A percentile compares a stretch with the other conserved stretches of the same genome.
Evolutionary conservation across 2,888 invertebrate species (phyloP).

Genomic region (Eupithecia inturbata): DNA sequence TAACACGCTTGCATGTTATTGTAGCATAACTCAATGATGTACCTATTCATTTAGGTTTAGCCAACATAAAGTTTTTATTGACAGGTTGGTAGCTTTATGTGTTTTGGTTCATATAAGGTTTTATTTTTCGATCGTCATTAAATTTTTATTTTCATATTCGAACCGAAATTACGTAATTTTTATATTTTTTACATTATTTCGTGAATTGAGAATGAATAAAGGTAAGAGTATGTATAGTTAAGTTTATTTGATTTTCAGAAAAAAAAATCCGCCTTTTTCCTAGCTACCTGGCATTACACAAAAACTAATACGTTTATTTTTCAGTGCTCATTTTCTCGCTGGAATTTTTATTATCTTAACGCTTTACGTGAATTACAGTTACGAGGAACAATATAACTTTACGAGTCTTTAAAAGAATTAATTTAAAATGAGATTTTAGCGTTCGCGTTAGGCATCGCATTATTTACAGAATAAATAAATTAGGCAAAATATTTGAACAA

Average conservation of each 20-base stretch:
- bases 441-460: constrained; percentile 16
- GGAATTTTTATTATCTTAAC: constrained; percentile 76
- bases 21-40: constrained; percentile 38
- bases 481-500: constrained; percentile 54
- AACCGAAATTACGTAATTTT: neutral
- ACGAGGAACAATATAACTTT: constrained; percentile 72
- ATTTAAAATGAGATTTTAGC: constrained; percentile 58
- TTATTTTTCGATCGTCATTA: neutral
- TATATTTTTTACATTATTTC: neutral
- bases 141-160: neutral
- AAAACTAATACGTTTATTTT: constrained; percentile 75
- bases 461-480: constrained; percentile 46
- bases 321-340: constrained; percentile 70
- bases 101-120: neutral
- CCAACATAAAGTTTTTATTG: constrained; percentile 24
- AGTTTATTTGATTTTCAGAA: neutral
- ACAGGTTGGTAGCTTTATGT: too few relatives aligned
- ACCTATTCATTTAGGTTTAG: constrained; percentile 31
- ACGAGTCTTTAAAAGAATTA: constrained; percentile 64
- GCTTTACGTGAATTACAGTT: constrained; percentile 71
- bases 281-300: constrained; percentile 53
- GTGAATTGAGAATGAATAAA: too few relatives aligned
- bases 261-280: neutral
- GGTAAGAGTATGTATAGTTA: too few relatives aligned
- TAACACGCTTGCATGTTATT: constrained; percentile 46